These are phyloP conservation scores for Brevimyrus niger DNA, from an alignment of 2,113 vertebrate species.

Conservation along the genomic window DNA sequence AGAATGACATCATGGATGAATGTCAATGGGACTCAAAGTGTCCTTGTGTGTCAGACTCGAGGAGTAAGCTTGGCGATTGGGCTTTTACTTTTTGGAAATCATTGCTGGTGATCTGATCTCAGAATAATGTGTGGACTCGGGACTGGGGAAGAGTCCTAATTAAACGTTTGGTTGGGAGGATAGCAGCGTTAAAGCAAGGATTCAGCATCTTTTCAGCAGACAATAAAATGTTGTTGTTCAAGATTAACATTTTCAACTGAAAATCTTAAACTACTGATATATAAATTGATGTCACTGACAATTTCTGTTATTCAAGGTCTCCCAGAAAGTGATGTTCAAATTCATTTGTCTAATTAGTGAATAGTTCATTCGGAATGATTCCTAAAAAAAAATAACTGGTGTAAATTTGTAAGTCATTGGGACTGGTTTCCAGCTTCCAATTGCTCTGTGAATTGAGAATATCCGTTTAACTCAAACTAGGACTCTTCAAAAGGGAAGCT, in stretches of 20 bases:
- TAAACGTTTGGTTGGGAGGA: background rate
- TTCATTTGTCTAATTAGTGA: background rate
- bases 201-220: background rate
- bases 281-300: background rate
- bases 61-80: background rate
- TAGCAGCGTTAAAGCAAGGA: background rate
- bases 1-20: background rate
- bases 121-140: background rate
- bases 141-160: background rate
- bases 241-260: background rate
- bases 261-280: background rate
- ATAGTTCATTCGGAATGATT: background rate
- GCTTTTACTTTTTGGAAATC: background rate
- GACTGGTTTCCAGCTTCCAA: background rate
- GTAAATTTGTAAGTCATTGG: background rate
- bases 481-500: background rate
- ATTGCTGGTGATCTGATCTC: slow-evolving; percentile 13
- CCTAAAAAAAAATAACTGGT: background rate
- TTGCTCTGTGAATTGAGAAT: background rate
- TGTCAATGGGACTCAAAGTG: background rate
- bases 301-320: background rate
- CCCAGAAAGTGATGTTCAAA: background rate
- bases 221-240: background rate
- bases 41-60: background rate
- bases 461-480: slow-evolving; percentile 1